Percentiles rank a stretch among this genome's conserved stretches.
These are phyloP conservation scores for Fulmarus glacialis DNA, from an alignment of 2,113 vertebrate genomes.

Conservation along the genomic window DNA sequence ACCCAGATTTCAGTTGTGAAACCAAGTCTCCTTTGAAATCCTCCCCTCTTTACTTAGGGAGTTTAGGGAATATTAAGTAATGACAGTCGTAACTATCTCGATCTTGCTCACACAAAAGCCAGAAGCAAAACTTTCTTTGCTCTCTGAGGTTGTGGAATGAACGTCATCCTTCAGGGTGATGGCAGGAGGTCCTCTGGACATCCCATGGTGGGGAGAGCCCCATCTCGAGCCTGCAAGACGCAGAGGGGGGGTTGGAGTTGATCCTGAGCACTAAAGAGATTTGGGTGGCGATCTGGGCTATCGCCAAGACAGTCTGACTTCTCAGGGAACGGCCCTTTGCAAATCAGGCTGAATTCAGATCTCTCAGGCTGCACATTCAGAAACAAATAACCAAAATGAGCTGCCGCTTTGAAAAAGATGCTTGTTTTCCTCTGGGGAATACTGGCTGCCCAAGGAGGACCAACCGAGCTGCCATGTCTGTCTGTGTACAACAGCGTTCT, in stretches of 20 bases:
- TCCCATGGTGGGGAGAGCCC: fast-evolving
- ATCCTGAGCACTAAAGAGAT: fast-evolving
- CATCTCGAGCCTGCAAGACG: fast-evolving
- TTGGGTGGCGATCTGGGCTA: not conserved
- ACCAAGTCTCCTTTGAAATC: slow-evolving; percentile 48
- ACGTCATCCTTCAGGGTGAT: not conserved
- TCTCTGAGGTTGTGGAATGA: not conserved
- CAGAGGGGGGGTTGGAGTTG: not conserved
- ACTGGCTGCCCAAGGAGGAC: not conserved
- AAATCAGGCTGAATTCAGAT: not conserved
- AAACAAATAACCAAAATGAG: not conserved
- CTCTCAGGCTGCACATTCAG: not conserved
- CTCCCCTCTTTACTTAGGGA: slow-evolving; percentile 17
- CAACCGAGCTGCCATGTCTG: fast-evolving
- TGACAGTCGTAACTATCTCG: not conserved
- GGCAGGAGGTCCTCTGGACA: not conserved
- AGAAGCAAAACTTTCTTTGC: not conserved
- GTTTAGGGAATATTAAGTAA: slow-evolving; percentile 1
- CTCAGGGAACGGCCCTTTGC: not conserved
- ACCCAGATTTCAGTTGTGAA: not conserved
- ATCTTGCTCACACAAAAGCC: not conserved
- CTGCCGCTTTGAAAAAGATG: not conserved
- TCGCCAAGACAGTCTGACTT: not conserved
- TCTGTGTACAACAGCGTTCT: fast-evolving
- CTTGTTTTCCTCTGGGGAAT: not conserved